Conservation (phyloP, 1,140 invertebrate genomes). For the Sitophilus oryzae region DNA sequence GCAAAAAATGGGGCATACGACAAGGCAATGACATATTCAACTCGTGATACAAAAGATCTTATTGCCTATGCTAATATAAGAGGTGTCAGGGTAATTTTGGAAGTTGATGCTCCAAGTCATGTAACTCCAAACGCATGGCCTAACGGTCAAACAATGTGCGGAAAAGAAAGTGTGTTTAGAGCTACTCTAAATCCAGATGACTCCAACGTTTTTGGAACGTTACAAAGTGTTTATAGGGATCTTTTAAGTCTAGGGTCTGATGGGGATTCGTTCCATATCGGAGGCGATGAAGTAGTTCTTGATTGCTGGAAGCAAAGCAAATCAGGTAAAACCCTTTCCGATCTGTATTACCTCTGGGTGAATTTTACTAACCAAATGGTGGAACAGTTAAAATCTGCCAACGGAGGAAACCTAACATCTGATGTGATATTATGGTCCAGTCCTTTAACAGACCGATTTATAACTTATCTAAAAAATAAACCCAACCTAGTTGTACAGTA, state of each 20-base stretch:
- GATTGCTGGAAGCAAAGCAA: conserved; percentile 57
- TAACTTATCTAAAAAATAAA: conserved; percentile 43
- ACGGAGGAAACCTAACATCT: conserved; percentile 55
- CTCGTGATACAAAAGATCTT: conserved; percentile 58
- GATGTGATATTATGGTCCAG: conserved; percentile 72
- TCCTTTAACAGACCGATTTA: conserved; percentile 55
- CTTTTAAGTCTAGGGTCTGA: conserved; percentile 56
- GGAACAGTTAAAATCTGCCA: conserved; percentile 56
- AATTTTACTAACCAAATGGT: conserved; percentile 63
- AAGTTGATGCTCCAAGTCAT: conserved; percentile 76
- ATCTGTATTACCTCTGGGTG: conserved; percentile 66
- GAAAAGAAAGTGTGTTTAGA: conserved; percentile 51
- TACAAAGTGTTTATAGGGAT: conserved; percentile 59
- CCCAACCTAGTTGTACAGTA: conserved; percentile 57
- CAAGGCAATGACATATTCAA: conserved; percentile 58
- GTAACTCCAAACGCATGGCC: conserved; percentile 57
- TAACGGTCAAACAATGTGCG: conserved; percentile 53
- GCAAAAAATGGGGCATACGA: conserved; percentile 68
- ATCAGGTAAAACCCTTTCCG: conserved; percentile 49
- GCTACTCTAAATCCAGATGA: conserved; percentile 69
- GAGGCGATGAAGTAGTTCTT: conserved; percentile 74
- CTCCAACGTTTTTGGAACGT: conserved; percentile 58
- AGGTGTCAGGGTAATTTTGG: conserved; percentile 64
- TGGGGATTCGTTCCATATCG: conserved; percentile 68
- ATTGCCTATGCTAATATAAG: conserved; percentile 57